Base-by-base conservation (phyloP, 2,797 vertebrate species). In the Peromyscus nudipes region DNA sequence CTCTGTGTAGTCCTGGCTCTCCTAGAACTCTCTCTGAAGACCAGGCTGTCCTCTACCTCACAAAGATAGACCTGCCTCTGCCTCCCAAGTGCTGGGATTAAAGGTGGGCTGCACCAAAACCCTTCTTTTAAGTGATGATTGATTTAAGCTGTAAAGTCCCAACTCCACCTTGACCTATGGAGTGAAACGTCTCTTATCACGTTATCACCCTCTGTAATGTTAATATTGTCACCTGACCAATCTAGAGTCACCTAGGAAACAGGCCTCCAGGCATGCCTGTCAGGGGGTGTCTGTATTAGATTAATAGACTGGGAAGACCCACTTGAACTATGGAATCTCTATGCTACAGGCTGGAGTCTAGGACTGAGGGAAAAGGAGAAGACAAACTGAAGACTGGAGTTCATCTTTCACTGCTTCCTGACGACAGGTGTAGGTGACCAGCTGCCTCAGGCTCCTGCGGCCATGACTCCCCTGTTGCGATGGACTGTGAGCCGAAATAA, bases 71-170 rank as follows among this genome's bases (percentile, higher is more conserved):
- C 37, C 71, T 73, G 37, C 29, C 29, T 73, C 71, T 73, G 37
- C 71, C 71, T 40, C 21, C 21, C 10, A 40, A 73, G 21, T 73
- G 21, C 37, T 73, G 4, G 4, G 69, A 73, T 73, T 40, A 40
- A 73, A 73, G 69, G 19, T 73, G 4, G 69, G 21, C 16, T 37
- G 19, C 9, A 40, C 69, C 34, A 17, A 89, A 89, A n/a, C 37
- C 31, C 87, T 76, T 62, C 87, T 76, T 62, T 84, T 52, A 64
- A 67, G 75, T 84, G 37, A 37, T 62, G 34, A 76, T 17, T 17
- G 43, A 65, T 55, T 87, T 37, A 81, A 96, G 89, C 94, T 79
- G 4, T 90, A 34, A 90, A 94, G 31, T 83, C 95, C 29, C 43
- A 83, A 85, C 43, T 96, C 49, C 6, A 82, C 37, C 57, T 92